These are phyloP conservation scores for Heterotis niloticus DNA, from an alignment of 2,113 vertebrate genomes.

Conservation along the genomic window DNA sequence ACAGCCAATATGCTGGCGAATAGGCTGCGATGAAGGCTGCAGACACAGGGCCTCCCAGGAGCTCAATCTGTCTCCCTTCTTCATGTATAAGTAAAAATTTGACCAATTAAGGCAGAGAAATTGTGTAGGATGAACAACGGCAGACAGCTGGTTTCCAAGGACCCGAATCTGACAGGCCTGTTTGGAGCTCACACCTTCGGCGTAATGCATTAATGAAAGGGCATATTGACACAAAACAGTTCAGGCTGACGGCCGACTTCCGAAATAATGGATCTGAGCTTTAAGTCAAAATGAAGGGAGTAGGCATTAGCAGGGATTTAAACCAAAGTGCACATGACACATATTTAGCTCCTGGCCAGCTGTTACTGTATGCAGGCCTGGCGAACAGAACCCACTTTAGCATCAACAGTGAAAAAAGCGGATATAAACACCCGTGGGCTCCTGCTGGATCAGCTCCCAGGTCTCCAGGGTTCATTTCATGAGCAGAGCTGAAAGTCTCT, in stretches of 20 bases:
- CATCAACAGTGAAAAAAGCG: background rate
- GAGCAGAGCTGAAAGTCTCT: background rate
- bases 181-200: background rate
- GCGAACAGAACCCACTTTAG: background rate
- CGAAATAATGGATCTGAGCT: no score
- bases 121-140: background rate
- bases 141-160: background rate
- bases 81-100: background rate
- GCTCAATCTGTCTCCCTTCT: no score
- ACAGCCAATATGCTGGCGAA: no score
- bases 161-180: background rate
- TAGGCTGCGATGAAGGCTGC: no score
- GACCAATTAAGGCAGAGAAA: constrained; percentile 12
- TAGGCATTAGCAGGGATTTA: constrained; percentile 8
- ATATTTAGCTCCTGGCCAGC: background rate
- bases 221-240: no score
- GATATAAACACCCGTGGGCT: background rate
- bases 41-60: no score
- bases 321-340: background rate
- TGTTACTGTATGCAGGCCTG: background rate
- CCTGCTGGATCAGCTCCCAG: background rate
- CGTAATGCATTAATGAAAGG: no score
- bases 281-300: background rate
- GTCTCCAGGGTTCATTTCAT: background rate
- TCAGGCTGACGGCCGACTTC: no score